Base-by-base conservation (phyloP, 2,888 invertebrate genomes). In the Mechanitis mazaeus region DNA sequence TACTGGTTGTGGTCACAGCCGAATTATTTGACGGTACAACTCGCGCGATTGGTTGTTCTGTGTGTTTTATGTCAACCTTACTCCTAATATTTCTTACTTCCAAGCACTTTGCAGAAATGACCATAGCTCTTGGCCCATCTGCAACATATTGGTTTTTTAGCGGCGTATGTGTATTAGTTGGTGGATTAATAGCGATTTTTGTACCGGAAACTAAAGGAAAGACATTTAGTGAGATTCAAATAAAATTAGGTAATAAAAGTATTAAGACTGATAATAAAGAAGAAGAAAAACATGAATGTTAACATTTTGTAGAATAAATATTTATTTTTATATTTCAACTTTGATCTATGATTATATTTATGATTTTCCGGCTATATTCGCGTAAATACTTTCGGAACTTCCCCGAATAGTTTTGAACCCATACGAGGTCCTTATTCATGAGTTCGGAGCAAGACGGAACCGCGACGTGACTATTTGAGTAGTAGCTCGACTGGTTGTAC, bases 151-250 rank as follows among this genome's bases (percentile, higher is more conserved):
- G 78, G 78, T 47, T 72, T 2, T 80, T 80, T 38, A 70, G 72
- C 12, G 67, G 66, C 0, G 71, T 71, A 28, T 75, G 76, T 54
- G 58, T 78, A 4, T 12, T 73, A 1, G 62, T 73, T 0, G 70
- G 72, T 54, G 1, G 73, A 1, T 77, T 79, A 33, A 71, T 83
- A 2, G 38, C 73, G 20, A 73, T 74, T 33, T 73, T 69, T 50
- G 60, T 86, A 2, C 86, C 86, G 0, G 86, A 86, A 57, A 86
- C 86, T 1, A 85, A 83, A 35, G 85, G 85, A 0, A 85, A 80
- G 57, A 77, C 74, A 0, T 78, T 85, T 45, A 69, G 69, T 1
- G 84, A 85, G 59, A 85, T 86, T 20, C 85, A 86, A 59, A 61
- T 61, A 20, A 68, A 68, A 31, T 72, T 83, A 33, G 73, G 77